These are phyloP conservation scores for Colletes latitarsis DNA, from an alignment of 1,140 invertebrate genomes.

Conservation along the genomic window DNA sequence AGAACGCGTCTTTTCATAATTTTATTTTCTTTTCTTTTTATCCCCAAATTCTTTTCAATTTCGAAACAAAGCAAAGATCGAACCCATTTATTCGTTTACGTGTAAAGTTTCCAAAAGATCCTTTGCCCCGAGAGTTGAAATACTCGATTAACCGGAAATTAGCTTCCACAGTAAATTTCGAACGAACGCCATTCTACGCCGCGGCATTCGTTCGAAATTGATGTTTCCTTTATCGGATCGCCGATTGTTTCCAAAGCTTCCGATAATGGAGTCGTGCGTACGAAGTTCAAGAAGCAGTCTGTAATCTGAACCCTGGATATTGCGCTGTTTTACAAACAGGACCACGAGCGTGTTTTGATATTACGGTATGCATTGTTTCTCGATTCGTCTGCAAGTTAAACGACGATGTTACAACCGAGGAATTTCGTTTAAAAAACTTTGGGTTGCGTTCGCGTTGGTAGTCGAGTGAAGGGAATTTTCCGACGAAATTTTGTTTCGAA, in stretches of 20 bases:
- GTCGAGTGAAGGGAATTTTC: too few species aligned
- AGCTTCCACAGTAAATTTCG: neutral
- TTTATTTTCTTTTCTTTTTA: too few species aligned
- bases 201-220: neutral
- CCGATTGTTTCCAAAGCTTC: slow-evolving; percentile 11
- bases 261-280: slow-evolving; percentile 3
- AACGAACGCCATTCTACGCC: neutral
- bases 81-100: too few species aligned
- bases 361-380: neutral
- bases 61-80: too few species aligned
- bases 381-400: neutral
- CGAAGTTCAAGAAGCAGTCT: slow-evolving; percentile 18
- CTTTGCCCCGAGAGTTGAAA: too few species aligned
- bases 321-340: neutral
- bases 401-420: neutral
- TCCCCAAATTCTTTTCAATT: too few species aligned
- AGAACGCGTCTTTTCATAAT: too few species aligned
- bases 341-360: slow-evolving; percentile 14
- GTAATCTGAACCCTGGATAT: neutral
- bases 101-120: too few species aligned
- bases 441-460: too few species aligned
- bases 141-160: too few species aligned
- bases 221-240: slow-evolving; percentile 9
- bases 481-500: too few species aligned
- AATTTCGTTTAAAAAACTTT: neutral